A percentile compares a stretch with the other conserved stretches of the same genome.
These are phyloP conservation scores for Pemphigus obesinymphae DNA, from an alignment of 1,140 invertebrate genomes.

Conservation along the genomic window DNA sequence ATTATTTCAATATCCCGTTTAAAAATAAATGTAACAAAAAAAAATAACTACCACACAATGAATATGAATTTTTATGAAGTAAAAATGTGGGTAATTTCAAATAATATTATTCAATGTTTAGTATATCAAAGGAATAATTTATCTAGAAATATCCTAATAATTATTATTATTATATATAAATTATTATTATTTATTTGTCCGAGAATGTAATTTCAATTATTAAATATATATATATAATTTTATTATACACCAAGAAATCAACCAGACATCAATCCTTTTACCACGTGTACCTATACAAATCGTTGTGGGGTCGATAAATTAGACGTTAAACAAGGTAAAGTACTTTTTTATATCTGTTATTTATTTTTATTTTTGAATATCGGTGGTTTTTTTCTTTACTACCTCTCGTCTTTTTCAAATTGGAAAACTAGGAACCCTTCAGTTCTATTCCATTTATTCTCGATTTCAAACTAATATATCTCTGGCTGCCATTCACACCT, in stretches of 20 bases:
- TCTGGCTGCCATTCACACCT: constrained; percentile 33
- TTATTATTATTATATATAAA: too few relatives aligned
- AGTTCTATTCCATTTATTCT: constrained; percentile 36
- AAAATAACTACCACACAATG: too few relatives aligned
- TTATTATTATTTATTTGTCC: background rate
- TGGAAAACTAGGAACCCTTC: constrained; percentile 32
- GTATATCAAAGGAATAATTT: too few relatives aligned
- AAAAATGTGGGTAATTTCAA: too few relatives aligned
- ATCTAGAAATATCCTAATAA: too few relatives aligned
- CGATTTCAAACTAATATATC: constrained; percentile 27
- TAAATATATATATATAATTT: background rate
- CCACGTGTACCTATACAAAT: background rate
- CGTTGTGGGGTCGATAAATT: constrained; percentile 23
- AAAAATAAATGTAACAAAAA: too few relatives aligned
- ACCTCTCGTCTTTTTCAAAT: constrained; percentile 9
- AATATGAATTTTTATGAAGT: too few relatives aligned
- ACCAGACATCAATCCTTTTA: background rate
- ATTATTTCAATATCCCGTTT: too few relatives aligned
- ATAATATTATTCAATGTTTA: too few relatives aligned
- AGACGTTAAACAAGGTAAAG: background rate
- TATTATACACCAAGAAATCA: background rate
- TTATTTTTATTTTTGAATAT: constrained; percentile 5
- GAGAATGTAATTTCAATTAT: background rate
- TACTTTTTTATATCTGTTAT: constrained; percentile 1
- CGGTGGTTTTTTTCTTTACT: background rate